A percentile compares a stretch with the other conserved stretches of the same genome.
Conservation (phyloP, 2,888 invertebrate genomes). For the Noctua comes region DNA sequence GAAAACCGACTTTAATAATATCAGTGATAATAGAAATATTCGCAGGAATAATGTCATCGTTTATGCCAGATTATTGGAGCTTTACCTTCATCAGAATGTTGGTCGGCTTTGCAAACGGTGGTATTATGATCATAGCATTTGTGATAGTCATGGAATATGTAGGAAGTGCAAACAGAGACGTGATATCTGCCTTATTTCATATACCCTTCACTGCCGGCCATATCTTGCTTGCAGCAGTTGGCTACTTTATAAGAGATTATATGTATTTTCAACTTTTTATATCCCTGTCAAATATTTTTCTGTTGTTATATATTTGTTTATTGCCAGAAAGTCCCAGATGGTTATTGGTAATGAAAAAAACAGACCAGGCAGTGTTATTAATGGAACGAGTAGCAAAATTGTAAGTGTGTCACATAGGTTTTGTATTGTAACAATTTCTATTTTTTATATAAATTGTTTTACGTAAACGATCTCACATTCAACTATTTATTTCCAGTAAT, state of each 20-base stretch:
- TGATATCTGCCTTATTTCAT: conserved; percentile 91
- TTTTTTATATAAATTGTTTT: not conserved
- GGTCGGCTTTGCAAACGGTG: conserved; percentile 94
- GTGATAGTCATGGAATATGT: conserved; percentile 92
- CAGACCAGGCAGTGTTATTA: conserved; percentile 91
- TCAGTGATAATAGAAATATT: conserved; percentile 93
- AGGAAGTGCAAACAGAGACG: conserved; percentile 87
- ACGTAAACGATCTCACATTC: not conserved
- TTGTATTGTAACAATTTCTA: not conserved
- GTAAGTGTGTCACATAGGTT: conserved; percentile 65
- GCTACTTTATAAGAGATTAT: conserved; percentile 92
- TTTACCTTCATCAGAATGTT: conserved; percentile 92
- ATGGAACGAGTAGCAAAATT: conserved; percentile 91
- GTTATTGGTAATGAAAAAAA: conserved; percentile 92
- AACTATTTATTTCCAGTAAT: conserved; percentile 76
- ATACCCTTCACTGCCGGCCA: conserved; percentile 92
- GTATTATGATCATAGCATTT: conserved; percentile 92
- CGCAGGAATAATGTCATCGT: conserved; percentile 92
- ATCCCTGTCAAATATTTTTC: conserved; percentile 89
- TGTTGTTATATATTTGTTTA: conserved; percentile 92
- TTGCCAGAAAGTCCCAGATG: conserved; percentile 95
- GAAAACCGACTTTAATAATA: conserved; percentile 92
- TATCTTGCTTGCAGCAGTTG: conserved; percentile 90
- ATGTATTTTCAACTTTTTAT: conserved; percentile 91
- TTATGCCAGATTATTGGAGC: conserved; percentile 91